Evolutionary conservation across 2,113 vertebrate genomes (phyloP), one percentile per base, ranked within the genome.

Genomic region (Dasyurus viverrinus): DNA sequence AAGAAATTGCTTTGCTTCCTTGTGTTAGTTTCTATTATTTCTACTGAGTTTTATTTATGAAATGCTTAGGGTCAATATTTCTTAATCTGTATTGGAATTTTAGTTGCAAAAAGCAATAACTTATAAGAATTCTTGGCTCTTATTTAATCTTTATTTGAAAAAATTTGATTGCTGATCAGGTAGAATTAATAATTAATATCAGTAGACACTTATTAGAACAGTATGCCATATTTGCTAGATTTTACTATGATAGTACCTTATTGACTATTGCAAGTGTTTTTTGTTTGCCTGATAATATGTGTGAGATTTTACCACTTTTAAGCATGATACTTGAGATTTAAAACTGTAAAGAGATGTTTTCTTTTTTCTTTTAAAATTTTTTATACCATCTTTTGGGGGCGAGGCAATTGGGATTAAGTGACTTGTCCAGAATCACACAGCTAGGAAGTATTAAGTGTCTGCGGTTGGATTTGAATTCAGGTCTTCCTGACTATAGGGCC

Each of bases 41-140:
- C 36, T 76, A 16, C 36, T 19, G 12, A 8, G 9, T 36, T 90
- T 93, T 92, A 54, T 90, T 91, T 30, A 3, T 91, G 52, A 90
- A 84, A 6, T 52, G 0, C 0, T 47, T 55, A 26, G 24, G 47
- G 3, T 55, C 19, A 91, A 76, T 19, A 92, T 50, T 46, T 91
- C 89, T 92, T 50, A 53, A 53, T 10, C 4, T 14, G 19, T 1
- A 30, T 68, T 57, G n/a, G 92, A 10, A 7, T 47, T 7, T 48
- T 54, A 30, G 42, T 36, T 1, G 0, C 0, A 0, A 0, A 8
- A 24, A 0, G 7, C 2, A 8, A 12, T 6, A 19, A 16, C 8
- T 50, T 92, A 7, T 16, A n/a, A 53, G 47, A 27, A 46, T 30
- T 76, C 16, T 42, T 84, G 89, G 76, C 23, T 89, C 42, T 22